These are phyloP conservation scores for Lepas anatifera DNA, from an alignment of 2,888 invertebrate species.

Conservation along the genomic window DNA sequence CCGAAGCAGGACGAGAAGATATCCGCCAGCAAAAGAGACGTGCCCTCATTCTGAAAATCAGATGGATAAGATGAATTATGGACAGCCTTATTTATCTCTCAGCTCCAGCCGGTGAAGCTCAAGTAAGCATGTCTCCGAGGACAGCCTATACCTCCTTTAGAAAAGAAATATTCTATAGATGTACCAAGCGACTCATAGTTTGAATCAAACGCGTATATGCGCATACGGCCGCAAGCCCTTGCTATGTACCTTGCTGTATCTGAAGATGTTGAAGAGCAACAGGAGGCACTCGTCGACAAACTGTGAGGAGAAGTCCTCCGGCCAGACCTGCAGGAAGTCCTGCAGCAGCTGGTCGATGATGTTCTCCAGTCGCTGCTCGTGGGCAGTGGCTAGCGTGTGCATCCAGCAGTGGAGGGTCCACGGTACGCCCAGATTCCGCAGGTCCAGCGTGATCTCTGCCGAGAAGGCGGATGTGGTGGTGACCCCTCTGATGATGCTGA, in stretches of 20 bases:
- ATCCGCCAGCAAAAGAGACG: constrained; percentile 70
- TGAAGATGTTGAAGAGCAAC: constrained; percentile 74
- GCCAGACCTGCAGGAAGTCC: constrained; percentile 80
- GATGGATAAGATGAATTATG: neutral
- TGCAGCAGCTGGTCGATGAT: constrained; percentile 78
- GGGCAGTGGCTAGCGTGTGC: constrained; percentile 72
- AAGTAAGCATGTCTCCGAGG: too few species aligned
- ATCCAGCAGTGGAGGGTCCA: constrained; percentile 93
- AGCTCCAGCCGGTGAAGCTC: too few species aligned
- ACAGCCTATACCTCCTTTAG: too few species aligned
- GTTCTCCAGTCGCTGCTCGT: constrained; percentile 66
- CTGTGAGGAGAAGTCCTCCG: constrained; percentile 75
- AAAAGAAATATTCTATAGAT: too few species aligned
- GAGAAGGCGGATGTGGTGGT: too few species aligned
- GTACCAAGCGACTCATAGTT: too few species aligned
- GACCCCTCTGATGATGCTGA: too few species aligned
- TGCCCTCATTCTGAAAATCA: constrained; percentile 63
- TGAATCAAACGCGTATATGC: too few species aligned
- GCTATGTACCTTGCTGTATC: constrained; percentile 63
- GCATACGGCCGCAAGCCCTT: too few species aligned
- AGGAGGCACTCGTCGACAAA: constrained; percentile 84
- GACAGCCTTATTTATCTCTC: too few species aligned
- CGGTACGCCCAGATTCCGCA: constrained; percentile 70
- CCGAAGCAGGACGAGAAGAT: constrained; percentile 82
- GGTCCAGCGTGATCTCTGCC: constrained; percentile 71